phyloP scores from a whole-genome alignment of 2,797 vertebrate species.

The Enteromius thamalakanensis region DNA sequence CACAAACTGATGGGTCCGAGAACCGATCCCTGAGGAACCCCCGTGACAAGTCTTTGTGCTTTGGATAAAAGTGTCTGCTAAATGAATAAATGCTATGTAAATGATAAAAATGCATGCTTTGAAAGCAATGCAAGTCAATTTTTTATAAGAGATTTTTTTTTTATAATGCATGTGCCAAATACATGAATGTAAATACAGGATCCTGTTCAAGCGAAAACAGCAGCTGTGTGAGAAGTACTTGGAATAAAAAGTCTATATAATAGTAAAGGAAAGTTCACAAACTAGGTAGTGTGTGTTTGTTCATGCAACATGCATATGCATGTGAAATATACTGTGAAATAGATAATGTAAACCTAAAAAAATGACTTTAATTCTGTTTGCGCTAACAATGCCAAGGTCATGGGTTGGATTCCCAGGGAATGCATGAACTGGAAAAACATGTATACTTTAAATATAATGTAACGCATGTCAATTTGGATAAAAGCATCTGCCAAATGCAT shows the following conservation, averaged over 20 bases:
- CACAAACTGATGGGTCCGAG: no score
- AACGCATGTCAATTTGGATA: not conserved
- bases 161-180: not conserved
- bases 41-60: no score
- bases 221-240: not conserved
- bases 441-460: not conserved
- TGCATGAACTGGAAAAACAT: not conserved
- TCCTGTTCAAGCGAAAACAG: not conserved
- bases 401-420: not conserved
- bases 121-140: not conserved
- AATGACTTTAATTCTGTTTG: not conserved
- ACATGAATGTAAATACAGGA: not conserved
- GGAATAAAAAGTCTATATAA: no score
- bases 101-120: not conserved
- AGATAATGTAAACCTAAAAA: not conserved
- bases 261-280: conserved; percentile 44
- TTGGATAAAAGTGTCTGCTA: no score
- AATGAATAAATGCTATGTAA: no score
- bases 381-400: not conserved
- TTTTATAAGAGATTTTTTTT: not conserved
- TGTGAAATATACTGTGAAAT: not conserved
- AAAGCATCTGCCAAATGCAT: not conserved
- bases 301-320: not conserved
- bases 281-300: conserved; percentile 44
- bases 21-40: no score